Conservation (phyloP, 2,797 vertebrate genomes). For the Tokudaia tokunoshimensis region DNA sequence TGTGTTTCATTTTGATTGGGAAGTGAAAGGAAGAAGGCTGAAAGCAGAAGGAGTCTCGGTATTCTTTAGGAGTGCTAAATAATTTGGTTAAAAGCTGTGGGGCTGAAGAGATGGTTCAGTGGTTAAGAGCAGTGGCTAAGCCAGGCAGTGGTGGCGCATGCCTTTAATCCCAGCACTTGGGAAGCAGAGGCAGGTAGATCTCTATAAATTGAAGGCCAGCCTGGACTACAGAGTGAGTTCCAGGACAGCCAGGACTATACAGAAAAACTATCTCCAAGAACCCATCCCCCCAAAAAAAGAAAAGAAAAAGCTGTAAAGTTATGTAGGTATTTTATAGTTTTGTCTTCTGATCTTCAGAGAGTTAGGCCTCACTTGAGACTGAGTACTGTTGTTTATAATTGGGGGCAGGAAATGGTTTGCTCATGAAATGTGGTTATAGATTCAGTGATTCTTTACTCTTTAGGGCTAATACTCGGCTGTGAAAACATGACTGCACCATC, state of each 20-base stretch:
- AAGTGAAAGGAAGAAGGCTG: slow-evolving; percentile 47
- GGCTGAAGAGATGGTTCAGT: not conserved
- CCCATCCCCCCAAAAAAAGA: too few species aligned
- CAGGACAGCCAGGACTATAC: too few species aligned
- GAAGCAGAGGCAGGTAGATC: not conserved
- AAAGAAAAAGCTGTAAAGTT: not conserved
- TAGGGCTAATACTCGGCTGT: not conserved
- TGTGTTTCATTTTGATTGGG: slow-evolving; percentile 62
- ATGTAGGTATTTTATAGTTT: not conserved
- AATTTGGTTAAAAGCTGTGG: slow-evolving; percentile 37
- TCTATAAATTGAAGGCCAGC: too few species aligned
- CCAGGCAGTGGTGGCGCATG: too few species aligned
- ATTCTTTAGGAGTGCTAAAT: not conserved
- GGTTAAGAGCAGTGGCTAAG: not conserved
- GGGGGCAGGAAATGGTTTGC: not conserved
- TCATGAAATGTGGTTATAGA: not conserved
- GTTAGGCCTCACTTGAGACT: not conserved
- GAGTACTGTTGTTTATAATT: not conserved
- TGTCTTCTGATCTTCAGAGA: not conserved
- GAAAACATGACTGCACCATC: not conserved
- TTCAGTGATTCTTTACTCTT: not conserved
- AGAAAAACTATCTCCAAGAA: too few species aligned
- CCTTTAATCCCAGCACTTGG: not conserved
- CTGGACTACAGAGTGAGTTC: too few species aligned
- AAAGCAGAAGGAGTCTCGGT: not conserved